phyloP scores from a whole-genome alignment of 1,140 invertebrate species.

The Panagrolaimus sp. region DNA sequence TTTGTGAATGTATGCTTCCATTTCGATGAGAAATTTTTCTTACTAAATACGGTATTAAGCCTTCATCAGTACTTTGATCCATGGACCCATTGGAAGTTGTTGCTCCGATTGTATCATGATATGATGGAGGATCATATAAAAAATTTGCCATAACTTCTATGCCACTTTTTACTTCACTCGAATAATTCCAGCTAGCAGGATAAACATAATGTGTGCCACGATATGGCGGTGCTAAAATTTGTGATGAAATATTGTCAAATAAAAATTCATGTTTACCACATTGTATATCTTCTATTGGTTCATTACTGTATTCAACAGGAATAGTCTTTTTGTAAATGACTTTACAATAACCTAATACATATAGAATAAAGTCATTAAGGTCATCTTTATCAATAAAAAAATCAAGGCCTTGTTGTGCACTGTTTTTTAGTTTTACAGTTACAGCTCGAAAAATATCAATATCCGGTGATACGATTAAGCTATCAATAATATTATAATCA shows the following conservation, averaged over 20 bases:
- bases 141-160: conserved; percentile 15
- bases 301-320: not conserved
- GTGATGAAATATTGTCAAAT: not conserved
- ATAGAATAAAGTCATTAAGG: conserved; percentile 11
- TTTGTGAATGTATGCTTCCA: no score
- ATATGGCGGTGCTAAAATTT: conserved; percentile 17
- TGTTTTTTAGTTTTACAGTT: conserved; percentile 9
- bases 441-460: conserved; percentile 4
- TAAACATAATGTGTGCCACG: conserved; percentile 21
- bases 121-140: conserved; percentile 15
- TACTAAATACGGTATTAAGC: not conserved
- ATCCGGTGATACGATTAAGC: not conserved
- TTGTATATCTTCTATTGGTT: not conserved
- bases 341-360: conserved; percentile 16
- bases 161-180: conserved; percentile 13
- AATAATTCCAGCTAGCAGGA: conserved; percentile 24
- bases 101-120: conserved; percentile 17
- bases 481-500: conserved; percentile 19
- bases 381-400: conserved; percentile 21
- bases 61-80: not conserved
- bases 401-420: conserved; percentile 12
- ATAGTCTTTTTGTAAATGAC: conserved; percentile 6
- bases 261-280: not conserved
- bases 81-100: not conserved
- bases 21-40: no score